phyloP scores from a whole-genome alignment of 2,113 vertebrate genomes.

The Illadopsis cleaveri region DNA sequence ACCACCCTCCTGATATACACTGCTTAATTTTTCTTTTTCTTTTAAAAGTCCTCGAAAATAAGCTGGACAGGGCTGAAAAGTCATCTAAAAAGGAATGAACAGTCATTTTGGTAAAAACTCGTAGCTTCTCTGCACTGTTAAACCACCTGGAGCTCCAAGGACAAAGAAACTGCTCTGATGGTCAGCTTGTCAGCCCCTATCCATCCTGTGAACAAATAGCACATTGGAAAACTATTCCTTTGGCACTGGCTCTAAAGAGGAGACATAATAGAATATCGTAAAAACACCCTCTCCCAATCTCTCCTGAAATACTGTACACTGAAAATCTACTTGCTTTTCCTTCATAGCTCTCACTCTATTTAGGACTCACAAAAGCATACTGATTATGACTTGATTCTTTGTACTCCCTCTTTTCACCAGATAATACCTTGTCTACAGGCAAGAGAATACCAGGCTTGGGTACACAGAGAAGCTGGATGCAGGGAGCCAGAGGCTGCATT shows the following conservation, averaged over 20 bases:
- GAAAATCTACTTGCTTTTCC: conserved; percentile 28
- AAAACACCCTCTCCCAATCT: conserved; percentile 27
- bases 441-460: not conserved
- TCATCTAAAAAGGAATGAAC: conserved; percentile 17
- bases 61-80: not conserved
- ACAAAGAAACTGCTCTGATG: conserved; percentile 56
- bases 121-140: not conserved
- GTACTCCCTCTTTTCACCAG: not conserved
- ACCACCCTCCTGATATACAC: not conserved
- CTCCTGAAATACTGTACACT: conserved; percentile 30
- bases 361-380: conserved; percentile 22
- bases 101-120: conserved; percentile 26
- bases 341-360: not conserved
- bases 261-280: conserved; percentile 35
- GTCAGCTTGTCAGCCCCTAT: conserved; percentile 44
- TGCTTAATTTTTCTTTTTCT: not conserved
- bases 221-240: conserved; percentile 14
- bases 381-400: conserved; percentile 34
- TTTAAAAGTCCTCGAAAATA: conserved; percentile 5
- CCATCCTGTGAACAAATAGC: conserved; percentile 56
- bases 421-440: not conserved
- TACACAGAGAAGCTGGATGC: not conserved
- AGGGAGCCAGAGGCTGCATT: not conserved
- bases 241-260: conserved; percentile 19
- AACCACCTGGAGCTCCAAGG: conserved; percentile 59